Evolutionary conservation across 1,140 invertebrate species (phyloP), one percentile per base, ranked within the genome.

Genomic region (Sminthurides bifidus): DNA sequence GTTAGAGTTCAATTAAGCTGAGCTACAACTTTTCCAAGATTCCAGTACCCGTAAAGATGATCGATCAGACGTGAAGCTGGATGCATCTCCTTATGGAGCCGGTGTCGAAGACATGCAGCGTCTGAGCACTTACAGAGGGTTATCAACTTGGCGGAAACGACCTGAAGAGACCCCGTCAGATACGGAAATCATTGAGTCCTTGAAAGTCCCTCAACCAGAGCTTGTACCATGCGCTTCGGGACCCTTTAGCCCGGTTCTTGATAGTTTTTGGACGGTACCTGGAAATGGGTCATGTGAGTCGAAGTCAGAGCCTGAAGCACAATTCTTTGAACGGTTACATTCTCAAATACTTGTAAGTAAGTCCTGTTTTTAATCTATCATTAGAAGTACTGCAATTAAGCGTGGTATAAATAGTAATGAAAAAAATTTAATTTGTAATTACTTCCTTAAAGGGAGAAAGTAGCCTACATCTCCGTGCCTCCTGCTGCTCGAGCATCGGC

Each of bases 241-340:
- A 58, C 29, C 56, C 56, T 24, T 14, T 58, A 3, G 27, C 46
- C 21, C n/a, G 46, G 12, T 58, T 58, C 37, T 30, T 58, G 12
- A 33, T 58, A 0, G 50, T 58, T 5, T 58, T 53, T 24, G 43
- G 56, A 23, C 41, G 50, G 5, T 58, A 45, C 23, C 35, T 58
- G 6, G 48, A 45, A 2, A 8, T 46, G 5, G 56, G 56, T 14
- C 29, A 46, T 17, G 33, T 37, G 14, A 24, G 8, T 23, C 27
- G 31, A 19, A 27, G 51, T 27, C 26, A 33, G 30, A 46, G 38
- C 27, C 31, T 55, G 10, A 46, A 15, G 15, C 27, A 26, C 2
- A 55, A 55, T 48, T 14, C 33, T n/a, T 21, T 55, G 14, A 55
- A 55, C 21, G 26, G 24, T 6, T 29, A 55, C 35, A 48, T 48